Evolutionary conservation across 2,888 invertebrate species (phyloP), one percentile per base, ranked within the genome.

Genomic region (Campoplex nolae): DNA sequence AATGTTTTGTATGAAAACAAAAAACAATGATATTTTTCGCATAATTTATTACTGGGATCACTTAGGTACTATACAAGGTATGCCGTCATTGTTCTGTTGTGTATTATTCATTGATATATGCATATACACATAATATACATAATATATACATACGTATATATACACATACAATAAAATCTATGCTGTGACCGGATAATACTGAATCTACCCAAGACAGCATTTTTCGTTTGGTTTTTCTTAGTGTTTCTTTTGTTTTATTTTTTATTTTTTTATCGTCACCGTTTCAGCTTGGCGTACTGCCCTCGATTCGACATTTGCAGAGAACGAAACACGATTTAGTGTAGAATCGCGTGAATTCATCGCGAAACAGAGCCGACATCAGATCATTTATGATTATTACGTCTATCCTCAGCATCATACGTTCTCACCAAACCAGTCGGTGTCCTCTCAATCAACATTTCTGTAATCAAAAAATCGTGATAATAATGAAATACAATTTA

Each of bases 371-470:
- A 23, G 84, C 56, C 45, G 78, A 87, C 78, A 70, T 84, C 81
- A 85, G 83, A 88, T 86, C 81, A 80, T 88, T 85, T 88, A 79
- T 78, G 62, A 77, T 87, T 88, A 88, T 76, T 83, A 87, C 85
- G 89, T 90, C 91, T 91, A 92, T 89, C 88, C 90, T 85, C 84
- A 88, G 90, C 88, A 87, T 90, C 86, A 80, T 18, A 86, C 87
- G 54, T 88, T 86, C 89, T 88, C 56, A 89, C 83, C 88, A 89
- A 58, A 87, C 73, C 85, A 58, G 87, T 88, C 87, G 89, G 90
- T 90, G 90, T 73, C 67, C 54, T 58, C 88, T 93, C 91, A 93
- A n/a, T 93, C 93, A 70, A 91, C 93, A 70, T 62, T 90, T 89
- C 93, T 93, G 88, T 83, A 92, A 92, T 85, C 18, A 81, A 74